Evolutionary conservation across 2,113 vertebrate species (phyloP), one percentile per base, ranked within the genome.

Genomic region (Mionectes macconnelli): DNA sequence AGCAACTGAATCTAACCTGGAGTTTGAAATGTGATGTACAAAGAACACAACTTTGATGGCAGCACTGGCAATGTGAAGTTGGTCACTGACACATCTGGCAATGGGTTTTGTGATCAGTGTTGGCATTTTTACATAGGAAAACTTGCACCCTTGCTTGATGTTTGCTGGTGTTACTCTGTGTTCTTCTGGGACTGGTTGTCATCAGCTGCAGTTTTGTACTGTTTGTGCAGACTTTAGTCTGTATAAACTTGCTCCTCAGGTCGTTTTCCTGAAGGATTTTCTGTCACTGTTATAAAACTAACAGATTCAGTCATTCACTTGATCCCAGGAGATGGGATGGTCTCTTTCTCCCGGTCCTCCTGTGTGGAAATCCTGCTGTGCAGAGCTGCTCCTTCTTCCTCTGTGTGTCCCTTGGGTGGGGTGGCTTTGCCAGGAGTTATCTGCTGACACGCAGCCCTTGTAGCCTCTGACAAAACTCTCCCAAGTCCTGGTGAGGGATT

Each of bases 331-430:
- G 14, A 30, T 12, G 9, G 21, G 56, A 12, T n/a, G 47, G 39
- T 12, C 10, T 85, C 10, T 21, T 68, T 24, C 44, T 78, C 28
- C 28, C 40, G 49, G 10, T 18, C 17, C 14, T 87, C 17, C 8
- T 0, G 1, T 8, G 23, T 3, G 39, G 15, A 14, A 50, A 1
- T 27, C 35, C 24, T 35, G 62, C 5, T 2, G 42, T 17, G 12
- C 37, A 27, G 27, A 10, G 19, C 47, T n/a, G 27, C 30, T 28
- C 33, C 11, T 74, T 22, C 33, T 27, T 25, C n/a, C 19, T 37
- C 47, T 35, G 21, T 1, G 0, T n/a, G 24, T 39, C 18, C 30
- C 30, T 57, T 27, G 39, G 50, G 10, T 10, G 14, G 6, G 14
- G 23, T 72, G 52, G 12, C 18, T 66, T 57, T 49, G 12, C 30